Base-by-base conservation (phyloP, 2,797 vertebrate species). In the Onychomys arenicola region DNA sequence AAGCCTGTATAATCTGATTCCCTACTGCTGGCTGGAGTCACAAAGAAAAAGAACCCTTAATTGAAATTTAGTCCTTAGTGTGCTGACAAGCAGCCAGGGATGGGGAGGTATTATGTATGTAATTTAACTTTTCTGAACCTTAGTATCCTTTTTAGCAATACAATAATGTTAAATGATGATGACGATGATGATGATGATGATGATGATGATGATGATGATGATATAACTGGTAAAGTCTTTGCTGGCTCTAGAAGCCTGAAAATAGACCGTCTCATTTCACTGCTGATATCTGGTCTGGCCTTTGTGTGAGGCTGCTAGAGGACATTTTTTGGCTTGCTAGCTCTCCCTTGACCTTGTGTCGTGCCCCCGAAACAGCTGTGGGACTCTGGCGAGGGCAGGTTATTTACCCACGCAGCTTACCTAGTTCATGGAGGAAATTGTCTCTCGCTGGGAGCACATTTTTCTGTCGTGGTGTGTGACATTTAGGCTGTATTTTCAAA, bases 401-500 rank as follows among this genome's bases (percentile, higher is more conserved):
- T 12, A 37, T 73, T 93, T 69, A 91, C 77, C 75, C 82, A 32
- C 12, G 0, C 5, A 0, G 3, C 7, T 43, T 52, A 1, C 0
- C 32, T 67, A 86, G 0, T 43, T 57, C 0, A 1, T 0, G 4
- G 19, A 1, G 2, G 23, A 85, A 57, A 59, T 27, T 49, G 65
- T 84, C 46, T 81, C 57, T 46, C 29, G 5, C 29, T 10, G 25
- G 32, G 89, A 91, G 43, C 1, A 23, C 4, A 8, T 37, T 75
- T 95, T 55, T 83, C 63, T 52, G 27, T 43, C 52, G 71, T 6
- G 21, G 16, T 65, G 55, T 12, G 17, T 84, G 83, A 95, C 9
- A 27, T 52, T 90, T 46, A 75, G 65, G 61, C 13, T 86, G 34
- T 83, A 86, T 95, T 77, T 87, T 34, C 34, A 46, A 88, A 96